Base-by-base conservation (phyloP, 2,888 invertebrate species). In the Dasysyrphus albostriatus region DNA sequence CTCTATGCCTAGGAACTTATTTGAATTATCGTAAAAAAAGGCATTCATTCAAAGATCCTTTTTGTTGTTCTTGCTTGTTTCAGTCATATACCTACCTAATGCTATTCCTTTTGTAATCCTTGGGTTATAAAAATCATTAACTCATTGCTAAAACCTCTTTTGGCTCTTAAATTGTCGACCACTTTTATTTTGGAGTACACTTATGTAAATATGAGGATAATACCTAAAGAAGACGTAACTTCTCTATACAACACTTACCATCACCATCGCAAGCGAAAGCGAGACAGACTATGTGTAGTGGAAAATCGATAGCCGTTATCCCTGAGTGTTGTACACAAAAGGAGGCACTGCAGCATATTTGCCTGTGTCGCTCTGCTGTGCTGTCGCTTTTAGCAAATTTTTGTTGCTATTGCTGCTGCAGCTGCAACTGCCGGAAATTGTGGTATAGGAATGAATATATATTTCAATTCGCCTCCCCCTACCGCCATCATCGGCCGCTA, bases 261-360 rank as follows among this genome's bases (percentile, higher is more conserved):
- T 44, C 19, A 24, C 7, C n/a, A 29, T 49, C 6, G 49, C 19
- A 34, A 16, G 54, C 8, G 56, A 51, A 63, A 56, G n/a, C 24
- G 63, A 69, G 56, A 70, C 34, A 51, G 63, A 61, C 16, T 32
- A 32, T 34, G 34, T 61, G 77, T 78, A 69, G 83, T 83, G 83
- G 63, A 83, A 83, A 83, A 83, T 83, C 83, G 74, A 83, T 83
- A 79, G 67, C 69, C 74, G 63, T 83, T 83, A 83, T 83, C 79
- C 83, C 79, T 79, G 79, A 83, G 78, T 83, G 73, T 61, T 73
- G 34, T 74, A 72, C 51, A 83, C 73, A 78, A 67, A 83, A 83
- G 77, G 51, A 78, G 73, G 78, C 74, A 83, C 79, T 83, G 83
- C 83, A 83, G 79, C 79, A 69, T 54, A 83, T 49, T 76, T 81